Percentiles rank a stretch among this genome's conserved stretches.
Evolutionary conservation across 1,140 invertebrate species (phyloP).

Genomic region (Bombus polaris): DNA sequence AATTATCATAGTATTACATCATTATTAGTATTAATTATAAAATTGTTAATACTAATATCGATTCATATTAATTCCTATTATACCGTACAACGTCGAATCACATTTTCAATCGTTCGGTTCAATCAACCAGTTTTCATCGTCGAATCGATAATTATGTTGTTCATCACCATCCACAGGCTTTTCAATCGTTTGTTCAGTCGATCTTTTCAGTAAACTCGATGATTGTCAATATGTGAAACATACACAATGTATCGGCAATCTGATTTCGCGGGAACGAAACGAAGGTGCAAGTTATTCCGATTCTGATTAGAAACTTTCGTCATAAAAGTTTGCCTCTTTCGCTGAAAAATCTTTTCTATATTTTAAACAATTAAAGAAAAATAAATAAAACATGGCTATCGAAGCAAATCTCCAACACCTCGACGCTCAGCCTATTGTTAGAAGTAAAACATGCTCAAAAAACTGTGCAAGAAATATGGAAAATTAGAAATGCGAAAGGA

Average conservation of each 20-base stretch:
- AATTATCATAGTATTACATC: neutral
- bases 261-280: neutral
- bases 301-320: slow-evolving; percentile 56
- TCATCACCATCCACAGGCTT: neutral
- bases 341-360: slow-evolving; percentile 21
- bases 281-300: neutral
- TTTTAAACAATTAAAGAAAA: slow-evolving; percentile 20
- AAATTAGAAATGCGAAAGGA: neutral
- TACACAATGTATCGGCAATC: neutral
- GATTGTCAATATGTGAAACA: neutral
- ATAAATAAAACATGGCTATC: too few relatives aligned
- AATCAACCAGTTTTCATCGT: neutral
- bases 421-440: too few relatives aligned
- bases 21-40: too few relatives aligned
- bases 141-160: neutral
- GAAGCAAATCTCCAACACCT: too few relatives aligned
- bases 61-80: neutral
- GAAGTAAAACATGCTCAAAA: neutral
- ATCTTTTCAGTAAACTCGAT: neutral
- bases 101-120: too few relatives aligned
- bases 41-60: too few relatives aligned
- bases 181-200: neutral
- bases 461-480: neutral
- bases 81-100: neutral
- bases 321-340: slow-evolving; percentile 56